Evolutionary conservation across 2,113 vertebrate genomes (phyloP), one percentile per base, ranked within the genome.

Genomic region (Tragulus kanchil): DNA sequence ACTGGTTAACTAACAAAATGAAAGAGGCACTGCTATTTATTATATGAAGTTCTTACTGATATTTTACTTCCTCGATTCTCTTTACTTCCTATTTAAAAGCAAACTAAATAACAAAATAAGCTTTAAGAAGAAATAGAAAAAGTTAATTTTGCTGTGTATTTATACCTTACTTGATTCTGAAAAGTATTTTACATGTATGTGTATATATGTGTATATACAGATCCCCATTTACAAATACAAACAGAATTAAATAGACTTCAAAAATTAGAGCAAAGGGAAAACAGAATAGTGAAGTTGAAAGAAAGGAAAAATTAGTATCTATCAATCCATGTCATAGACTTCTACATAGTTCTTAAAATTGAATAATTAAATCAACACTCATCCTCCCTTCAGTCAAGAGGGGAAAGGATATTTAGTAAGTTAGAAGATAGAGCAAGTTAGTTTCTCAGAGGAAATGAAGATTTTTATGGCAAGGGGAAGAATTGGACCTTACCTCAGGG

Each of bases 91-190:
- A 36, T 36, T 36, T 36, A 69, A 92, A 95, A 82, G 28, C 69
- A 86, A 65, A 79, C 15, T 58, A 93, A 87, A 7, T 88, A 86
- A 90, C n/a, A 50, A 92, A 71, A 31, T 81, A 81, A 89, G 26
- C 31, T 75, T 95, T 94, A 62, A 93, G 62, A 83, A 79, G 56
- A 89, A 93, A 65, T 61, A 93, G 42, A 87, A 90, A 59, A 89
- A 88, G 65, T 56, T 69, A 93, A 79, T 89, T 89, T 85, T 45
- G 56, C 7, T n/a, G 54, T 85, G n/a, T 84, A 73, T 96, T 69
- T 73, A 36, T 81, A 85, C 42, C 5, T 87, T 79, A 64, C 54
- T 64, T 92, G 52, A 94, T 82, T 96, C 65, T 56, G 61, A 75
- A 42, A 95, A 93, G 21, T 59, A 71, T 90, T 62, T 62, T 78